Conservation (phyloP, 1,140 invertebrate species). For the Amyelois transitella region DNA sequence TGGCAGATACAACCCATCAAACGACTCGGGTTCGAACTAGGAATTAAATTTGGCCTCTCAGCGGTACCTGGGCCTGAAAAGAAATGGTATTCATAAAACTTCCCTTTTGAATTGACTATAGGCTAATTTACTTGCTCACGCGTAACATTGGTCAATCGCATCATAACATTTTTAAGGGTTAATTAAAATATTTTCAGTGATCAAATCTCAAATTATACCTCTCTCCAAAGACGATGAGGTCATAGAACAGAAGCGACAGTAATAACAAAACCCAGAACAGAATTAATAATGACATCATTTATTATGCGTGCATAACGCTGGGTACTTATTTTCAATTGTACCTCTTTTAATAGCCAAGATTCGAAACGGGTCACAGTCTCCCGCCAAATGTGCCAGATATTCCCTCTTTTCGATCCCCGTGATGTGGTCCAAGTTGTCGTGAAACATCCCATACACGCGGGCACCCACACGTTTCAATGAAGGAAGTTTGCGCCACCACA, state of each 20-base stretch:
- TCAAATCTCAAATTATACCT: too few relatives aligned
- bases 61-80: slow-evolving; percentile 48
- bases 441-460: slow-evolving; percentile 31
- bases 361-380: slow-evolving; percentile 57
- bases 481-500: slow-evolving; percentile 22
- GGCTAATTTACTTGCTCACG: too few relatives aligned
- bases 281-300: too few relatives aligned
- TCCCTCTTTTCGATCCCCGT: slow-evolving; percentile 57
- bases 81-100: too few relatives aligned
- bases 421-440: slow-evolving; percentile 47
- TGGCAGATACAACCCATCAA: slow-evolving; percentile 49
- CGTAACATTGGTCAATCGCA: too few relatives aligned
- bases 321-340: slow-evolving; percentile 14
- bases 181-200: too few relatives aligned
- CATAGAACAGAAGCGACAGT: too few relatives aligned
- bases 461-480: slow-evolving; percentile 13
- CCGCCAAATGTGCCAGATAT: slow-evolving; percentile 48
- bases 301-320: too few relatives aligned
- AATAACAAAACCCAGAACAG: too few relatives aligned
- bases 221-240: too few relatives aligned
- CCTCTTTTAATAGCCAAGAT: slow-evolving; percentile 53
- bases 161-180: too few relatives aligned
- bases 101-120: too few relatives aligned
- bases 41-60: slow-evolving; percentile 56
- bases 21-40: slow-evolving; percentile 36